Evolutionary conservation across 2,797 vertebrate species (phyloP).

Genomic region (Smutsia gigantea): DNA sequence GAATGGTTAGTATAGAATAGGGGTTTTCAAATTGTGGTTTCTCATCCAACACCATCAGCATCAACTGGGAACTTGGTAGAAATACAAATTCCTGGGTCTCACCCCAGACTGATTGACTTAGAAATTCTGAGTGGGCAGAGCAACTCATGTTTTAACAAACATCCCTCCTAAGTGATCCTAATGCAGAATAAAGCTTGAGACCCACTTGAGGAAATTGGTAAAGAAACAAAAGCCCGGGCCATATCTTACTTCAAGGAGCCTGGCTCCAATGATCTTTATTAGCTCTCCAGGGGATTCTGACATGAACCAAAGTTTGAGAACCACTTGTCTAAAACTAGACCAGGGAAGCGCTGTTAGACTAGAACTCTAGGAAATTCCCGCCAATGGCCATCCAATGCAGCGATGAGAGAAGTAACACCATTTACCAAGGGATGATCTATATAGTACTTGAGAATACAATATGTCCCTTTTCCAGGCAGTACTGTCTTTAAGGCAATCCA

Average conservation of each 20-base stretch:
- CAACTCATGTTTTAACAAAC: slow-evolving; percentile 8
- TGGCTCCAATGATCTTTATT: neutral
- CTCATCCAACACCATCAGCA: neutral
- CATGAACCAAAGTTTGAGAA: neutral
- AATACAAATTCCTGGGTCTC: neutral
- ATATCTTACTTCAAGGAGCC: neutral
- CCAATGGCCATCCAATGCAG: neutral
- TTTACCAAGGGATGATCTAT: neutral
- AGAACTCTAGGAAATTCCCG: neutral
- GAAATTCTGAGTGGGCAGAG: neutral
- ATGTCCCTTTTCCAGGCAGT: neutral
- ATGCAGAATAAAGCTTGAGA: neutral
- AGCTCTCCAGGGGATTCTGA: neutral
- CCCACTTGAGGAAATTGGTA: neutral
- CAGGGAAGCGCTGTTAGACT: neutral
- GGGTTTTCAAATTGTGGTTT: slow-evolving; percentile 13
- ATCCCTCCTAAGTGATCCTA: neutral
- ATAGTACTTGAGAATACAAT: neutral
- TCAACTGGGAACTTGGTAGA: slow-evolving; percentile 10
- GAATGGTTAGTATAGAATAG: neutral
- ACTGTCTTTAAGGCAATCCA: neutral
- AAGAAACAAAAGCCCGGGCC: neutral
- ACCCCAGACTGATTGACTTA: neutral
- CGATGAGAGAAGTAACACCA: neutral
- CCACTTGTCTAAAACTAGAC: neutral